Percentiles rank a stretch among this genome's conserved stretches.
phyloP scores from a whole-genome alignment of 1,140 invertebrate species.

The Coptotermes formosanus region DNA sequence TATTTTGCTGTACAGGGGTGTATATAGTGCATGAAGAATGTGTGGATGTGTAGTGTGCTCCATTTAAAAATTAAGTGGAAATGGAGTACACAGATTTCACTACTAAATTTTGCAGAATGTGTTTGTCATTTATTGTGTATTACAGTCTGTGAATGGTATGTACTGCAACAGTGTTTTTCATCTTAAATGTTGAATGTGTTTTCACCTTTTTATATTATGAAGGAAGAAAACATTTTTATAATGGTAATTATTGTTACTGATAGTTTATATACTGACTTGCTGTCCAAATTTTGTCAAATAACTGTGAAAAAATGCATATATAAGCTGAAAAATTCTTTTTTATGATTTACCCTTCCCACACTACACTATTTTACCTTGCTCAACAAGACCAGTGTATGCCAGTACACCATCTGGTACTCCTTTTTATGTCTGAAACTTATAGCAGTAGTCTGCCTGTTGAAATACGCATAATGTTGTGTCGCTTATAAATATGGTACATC shows the following conservation, averaged over 20 bases:
- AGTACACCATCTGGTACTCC: too few relatives aligned
- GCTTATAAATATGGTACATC: too few relatives aligned
- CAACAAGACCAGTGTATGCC: too few relatives aligned
- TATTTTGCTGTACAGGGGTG: not conserved
- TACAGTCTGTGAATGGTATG: not conserved
- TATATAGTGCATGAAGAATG: not conserved
- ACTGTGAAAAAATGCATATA: not conserved
- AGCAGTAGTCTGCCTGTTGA: too few relatives aligned
- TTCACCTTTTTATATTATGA: conserved; percentile 1
- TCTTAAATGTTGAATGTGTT: not conserved
- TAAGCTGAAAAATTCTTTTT: not conserved
- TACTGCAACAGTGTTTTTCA: not conserved
- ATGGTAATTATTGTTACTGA: not conserved
- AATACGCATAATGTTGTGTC: too few relatives aligned
- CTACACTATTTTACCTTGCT: too few relatives aligned
- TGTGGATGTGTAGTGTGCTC: not conserved
- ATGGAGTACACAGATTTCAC: not conserved
- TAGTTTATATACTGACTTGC: not conserved
- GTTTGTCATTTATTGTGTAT: not conserved
- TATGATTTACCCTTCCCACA: too few relatives aligned
- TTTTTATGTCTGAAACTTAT: too few relatives aligned
- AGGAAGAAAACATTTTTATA: conserved; percentile 14
- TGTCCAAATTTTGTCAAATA: not conserved
- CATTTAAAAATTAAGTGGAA: not conserved
- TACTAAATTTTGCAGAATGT: not conserved